Base-by-base conservation (phyloP, 2,113 vertebrate genomes). In the Phodopus roborovskii region DNA sequence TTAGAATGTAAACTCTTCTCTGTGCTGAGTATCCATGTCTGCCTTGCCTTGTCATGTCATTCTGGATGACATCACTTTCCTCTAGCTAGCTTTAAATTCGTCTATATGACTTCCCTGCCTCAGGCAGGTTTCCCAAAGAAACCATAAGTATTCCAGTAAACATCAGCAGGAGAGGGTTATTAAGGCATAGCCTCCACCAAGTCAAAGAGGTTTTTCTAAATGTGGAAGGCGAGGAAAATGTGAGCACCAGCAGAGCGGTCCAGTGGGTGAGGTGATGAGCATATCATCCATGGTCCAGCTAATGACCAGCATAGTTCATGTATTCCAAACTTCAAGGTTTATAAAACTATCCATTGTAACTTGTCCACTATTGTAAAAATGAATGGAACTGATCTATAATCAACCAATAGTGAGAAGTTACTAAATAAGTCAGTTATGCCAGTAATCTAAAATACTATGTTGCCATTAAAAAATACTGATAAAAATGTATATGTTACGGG, bases 101-200 rank as follows among this genome's bases (percentile, higher is more conserved):
- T 28, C 20, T 28, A 3, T 4, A 12, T 84, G 84, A 58, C 75
- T 86, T 92, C 24, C n/a, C 10, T 78, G 79, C 84, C 13, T 96
- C 24, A n/a, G 39, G 70, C 24, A 75, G 16, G 17, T 93, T 81
- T 90, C 64, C 82, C 84, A 86, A 81, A 70, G 26, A 60, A 88
- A 74, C 7, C 45, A 64, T 50, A 93, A 71, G 56, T 85, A 62
- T 88, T 88, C 19, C 62, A 91, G 9, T 39, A 93, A 96, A 73
- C 64, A 75, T 75, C 60, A 60, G 94, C 13, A 58, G 81, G 97
- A 96, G 90, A 48, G 77, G 81, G 77, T 97, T 98, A 93, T 95
- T 96, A 98, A 98, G 98, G 97, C 97, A 97, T 95, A 93, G 94
- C 92, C 96, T 90, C 45, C 97, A 95, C 91, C 8, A 20, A 98